Percentiles rank a stretch among this genome's conserved stretches.
Evolutionary conservation across 2,888 invertebrate species (phyloP).

Genomic region (Orchesella flavescens): DNA sequence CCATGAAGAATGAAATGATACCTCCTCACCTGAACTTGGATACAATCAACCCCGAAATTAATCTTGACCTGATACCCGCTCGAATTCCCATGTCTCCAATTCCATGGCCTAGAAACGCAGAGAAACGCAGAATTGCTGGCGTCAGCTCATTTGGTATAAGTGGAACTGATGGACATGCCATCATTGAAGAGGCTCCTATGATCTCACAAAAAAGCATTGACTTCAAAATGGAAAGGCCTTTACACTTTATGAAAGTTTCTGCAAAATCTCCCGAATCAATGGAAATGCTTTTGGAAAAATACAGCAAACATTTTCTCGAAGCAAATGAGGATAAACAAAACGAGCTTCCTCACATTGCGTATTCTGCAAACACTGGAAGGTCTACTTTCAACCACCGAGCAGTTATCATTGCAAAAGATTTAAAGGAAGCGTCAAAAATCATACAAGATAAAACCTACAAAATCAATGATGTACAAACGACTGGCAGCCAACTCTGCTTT

Average conservation of each 20-base stretch:
- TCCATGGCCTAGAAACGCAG: not conserved
- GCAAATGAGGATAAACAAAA: no score
- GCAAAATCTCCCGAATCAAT: no score
- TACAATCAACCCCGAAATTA: conserved; percentile 53
- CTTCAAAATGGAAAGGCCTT: not conserved
- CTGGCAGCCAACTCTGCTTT: conserved; percentile 3
- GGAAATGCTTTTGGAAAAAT: no score
- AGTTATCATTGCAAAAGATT: conserved; percentile 22
- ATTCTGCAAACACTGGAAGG: conserved; percentile 34
- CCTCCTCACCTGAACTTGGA: conserved; percentile 55
- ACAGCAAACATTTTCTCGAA: no score
- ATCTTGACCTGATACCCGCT: conserved; percentile 53
- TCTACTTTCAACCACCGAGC: conserved; percentile 41
- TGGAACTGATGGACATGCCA: conserved; percentile 34
- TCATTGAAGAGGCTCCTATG: conserved; percentile 41
- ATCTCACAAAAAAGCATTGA: not conserved
- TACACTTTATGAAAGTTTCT: conserved; percentile 11
- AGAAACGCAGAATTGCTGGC: conserved; percentile 1
- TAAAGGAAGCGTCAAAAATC: conserved; percentile 3
- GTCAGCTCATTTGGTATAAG: conserved; percentile 37
- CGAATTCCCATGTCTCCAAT: conserved; percentile 42
- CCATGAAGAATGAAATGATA: conserved; percentile 52
- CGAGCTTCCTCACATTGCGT: conserved; percentile 34
- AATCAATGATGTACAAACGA: not conserved
- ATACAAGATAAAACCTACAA: not conserved